Base-by-base conservation (phyloP, 2,888 invertebrate genomes). In the Eulithis prunata region DNA sequence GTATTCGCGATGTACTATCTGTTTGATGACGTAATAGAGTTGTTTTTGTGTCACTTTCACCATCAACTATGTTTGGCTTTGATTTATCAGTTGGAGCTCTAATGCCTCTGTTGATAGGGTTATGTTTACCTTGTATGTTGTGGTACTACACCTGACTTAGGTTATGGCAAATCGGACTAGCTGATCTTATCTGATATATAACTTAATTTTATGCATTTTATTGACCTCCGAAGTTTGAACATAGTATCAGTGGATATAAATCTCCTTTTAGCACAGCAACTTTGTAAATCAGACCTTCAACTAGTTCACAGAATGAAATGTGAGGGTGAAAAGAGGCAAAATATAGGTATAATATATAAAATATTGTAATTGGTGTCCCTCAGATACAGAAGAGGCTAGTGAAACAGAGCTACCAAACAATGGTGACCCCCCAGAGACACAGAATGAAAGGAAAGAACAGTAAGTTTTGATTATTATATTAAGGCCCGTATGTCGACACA, bases 351-450 rank as follows among this genome's bases (percentile, higher is more conserved):
- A 21, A 21, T 21, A 21, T 21, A 21, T 41, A 41, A 41, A 41
- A 32, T 32, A 32, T 5, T 32, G 3, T 32, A 32, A 32, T 32
- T 32, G 32, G 32, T 41, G n/a, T 32, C 10, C 77, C 84, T 49
- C 81, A 86, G 98, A 98, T 85, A 99, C 99, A 0, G 99, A 98
- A 89, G 99, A 99, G 93, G 98, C 98, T 0, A 98, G 98, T 88
- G 99, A 99, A 89, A 97, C 98, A n/a, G 98, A 98, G 77, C 95
- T 96, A 89, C 96, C 97, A 49, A 95, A 96, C 80, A 95, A 95
- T 75, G 96, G 96, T 83, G 96, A 96, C 77, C 96, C 96, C 43
- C 94, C 96, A 38, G 97, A 97, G 51, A 72, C 74, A 55, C 74
- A 74, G 57, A 74, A 71, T 57, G 73, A 74, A 91, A 96, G 97